Evolutionary conservation across 2,888 invertebrate genomes (phyloP).

Genomic region (Drosophila seclusa): DNA sequence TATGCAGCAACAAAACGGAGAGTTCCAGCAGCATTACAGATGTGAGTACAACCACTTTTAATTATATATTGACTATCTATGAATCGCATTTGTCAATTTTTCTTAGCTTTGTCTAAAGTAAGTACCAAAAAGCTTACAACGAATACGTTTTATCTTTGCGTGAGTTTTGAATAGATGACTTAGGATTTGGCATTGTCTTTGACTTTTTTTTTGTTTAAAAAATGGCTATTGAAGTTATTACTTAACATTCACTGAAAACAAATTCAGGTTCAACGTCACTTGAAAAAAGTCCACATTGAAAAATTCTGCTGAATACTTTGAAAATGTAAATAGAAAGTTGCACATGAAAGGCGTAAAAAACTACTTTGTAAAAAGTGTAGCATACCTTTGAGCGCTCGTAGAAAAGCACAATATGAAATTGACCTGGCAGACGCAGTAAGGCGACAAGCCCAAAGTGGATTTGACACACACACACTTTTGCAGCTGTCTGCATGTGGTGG

Average conservation of each 20-base stretch:
- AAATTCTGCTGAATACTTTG: slow-evolving; percentile 11
- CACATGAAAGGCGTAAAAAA: slow-evolving; percentile 9
- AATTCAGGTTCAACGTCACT: not conserved
- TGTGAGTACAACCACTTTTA: slow-evolving; percentile 70
- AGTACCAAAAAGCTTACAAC: too few relatives aligned
- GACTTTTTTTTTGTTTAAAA: not conserved
- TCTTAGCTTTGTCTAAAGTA: not conserved
- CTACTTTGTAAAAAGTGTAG: slow-evolving; percentile 37
- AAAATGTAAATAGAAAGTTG: slow-evolving; percentile 11
- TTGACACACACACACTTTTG: slow-evolving; percentile 32
- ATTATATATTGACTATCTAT: too few relatives aligned
- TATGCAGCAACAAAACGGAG: slow-evolving; percentile 76
- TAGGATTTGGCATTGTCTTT: not conserved
- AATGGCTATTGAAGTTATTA: not conserved
- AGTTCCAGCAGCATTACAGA: slow-evolving; percentile 66
- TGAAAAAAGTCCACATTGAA: not conserved
- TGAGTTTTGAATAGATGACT: too few relatives aligned
- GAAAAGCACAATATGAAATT: slow-evolving; percentile 56
- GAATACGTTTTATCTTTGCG: too few relatives aligned
- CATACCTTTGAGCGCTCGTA: slow-evolving; percentile 46
- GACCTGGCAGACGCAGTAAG: slow-evolving; percentile 37
- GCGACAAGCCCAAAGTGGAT: slow-evolving; percentile 36
- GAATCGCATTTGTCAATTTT: not conserved
- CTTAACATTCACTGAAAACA: not conserved
- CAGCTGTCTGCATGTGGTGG: not conserved